Conservation (phyloP, 1,140 invertebrate species). For the Lethrus apterus region DNA sequence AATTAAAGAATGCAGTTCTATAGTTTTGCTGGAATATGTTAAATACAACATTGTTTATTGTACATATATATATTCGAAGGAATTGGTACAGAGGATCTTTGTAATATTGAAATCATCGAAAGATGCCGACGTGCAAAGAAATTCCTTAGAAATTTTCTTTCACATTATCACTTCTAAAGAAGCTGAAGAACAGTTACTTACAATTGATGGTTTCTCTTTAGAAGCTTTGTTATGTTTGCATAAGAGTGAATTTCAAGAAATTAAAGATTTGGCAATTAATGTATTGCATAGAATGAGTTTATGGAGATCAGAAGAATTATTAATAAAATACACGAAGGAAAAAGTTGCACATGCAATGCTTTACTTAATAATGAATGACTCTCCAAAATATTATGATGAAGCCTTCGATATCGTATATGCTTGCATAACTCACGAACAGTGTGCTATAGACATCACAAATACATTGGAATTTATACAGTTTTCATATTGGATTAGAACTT, state of each 20-base stretch:
- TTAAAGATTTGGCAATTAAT: constrained; percentile 12
- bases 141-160: constrained; percentile 22
- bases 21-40: too few species aligned
- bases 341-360: constrained; percentile 27
- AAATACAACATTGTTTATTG: too few species aligned
- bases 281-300: constrained; percentile 23
- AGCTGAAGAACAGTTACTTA: constrained; percentile 18
- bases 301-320: constrained; percentile 19
- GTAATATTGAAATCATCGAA: constrained; percentile 22
- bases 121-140: constrained; percentile 18
- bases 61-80: background rate
- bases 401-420: constrained; percentile 24
- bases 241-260: constrained; percentile 17
- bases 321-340: constrained; percentile 18
- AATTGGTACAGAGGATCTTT: background rate
- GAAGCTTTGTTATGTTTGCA: constrained; percentile 19
- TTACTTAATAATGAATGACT: constrained; percentile 21
- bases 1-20: too few species aligned
- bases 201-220: constrained; percentile 18
- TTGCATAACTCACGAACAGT: constrained; percentile 25
- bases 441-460: constrained; percentile 24
- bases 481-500: constrained; percentile 30
- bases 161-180: constrained; percentile 21
- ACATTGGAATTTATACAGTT: constrained; percentile 30
- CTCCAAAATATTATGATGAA: constrained; percentile 14